Base-by-base conservation (phyloP, 2,888 invertebrate genomes). In the Parnassius glacialis region DNA sequence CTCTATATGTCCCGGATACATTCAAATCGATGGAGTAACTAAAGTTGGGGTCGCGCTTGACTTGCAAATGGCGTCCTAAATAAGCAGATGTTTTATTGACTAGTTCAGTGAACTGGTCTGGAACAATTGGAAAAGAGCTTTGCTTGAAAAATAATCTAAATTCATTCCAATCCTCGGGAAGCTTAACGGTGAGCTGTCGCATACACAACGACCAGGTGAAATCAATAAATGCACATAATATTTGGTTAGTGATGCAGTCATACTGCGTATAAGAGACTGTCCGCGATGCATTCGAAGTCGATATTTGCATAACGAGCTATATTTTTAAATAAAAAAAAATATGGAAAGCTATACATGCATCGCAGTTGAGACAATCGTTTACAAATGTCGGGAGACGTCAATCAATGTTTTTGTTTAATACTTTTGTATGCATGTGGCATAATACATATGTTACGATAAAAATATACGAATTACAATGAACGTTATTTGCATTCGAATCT, bases 201-300 rank as follows among this genome's bases (percentile, higher is more conserved):
- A 71, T 69, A 71, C 73, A 74, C 67, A 77, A 74, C 75, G 70
- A 73, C 67, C 70, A 75, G 77, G 74, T 79, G 77, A 81, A 81
- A 81, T 81, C 84, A 87, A 89, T 86, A 83, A 83, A 90, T 90
- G 89, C 84, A 87, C 88, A 88, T 87, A 87, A 82, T 81, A 87
- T 87, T 87, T 87, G 85, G 81, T 84, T 83, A 80, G 80, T 75
- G 80, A 84, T 82, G 81, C 83, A 75, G 72, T 44, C 13, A 48
- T 9, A 13, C 48, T 45, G 34, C 11, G 52, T 70, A 82, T 81
- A 83, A 78, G 83, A 73, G 72, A 65, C 65, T 64, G 74, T 70
- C 73, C 67, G 70, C 71, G 70, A 75, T 74, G 76, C 71, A 78
- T 80, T 75, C 77, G 74, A 70, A 73, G 73, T 73, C 68, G 66